Evolutionary conservation across 2,888 invertebrate species (phyloP), one percentile per base, ranked within the genome.

Genomic region (Eupithecia insigniata): DNA sequence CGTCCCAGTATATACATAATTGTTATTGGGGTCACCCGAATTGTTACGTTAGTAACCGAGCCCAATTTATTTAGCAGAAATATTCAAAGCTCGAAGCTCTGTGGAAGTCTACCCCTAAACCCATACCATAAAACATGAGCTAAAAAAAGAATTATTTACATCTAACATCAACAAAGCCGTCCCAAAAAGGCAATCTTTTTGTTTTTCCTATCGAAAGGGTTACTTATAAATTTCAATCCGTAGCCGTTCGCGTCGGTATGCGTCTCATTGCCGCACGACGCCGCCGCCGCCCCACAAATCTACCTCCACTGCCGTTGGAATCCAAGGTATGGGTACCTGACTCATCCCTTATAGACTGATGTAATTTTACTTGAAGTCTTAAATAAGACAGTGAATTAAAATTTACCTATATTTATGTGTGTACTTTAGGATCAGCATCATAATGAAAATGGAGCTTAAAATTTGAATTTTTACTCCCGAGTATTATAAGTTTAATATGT

Each of bases 281-380:
- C 73, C 12, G 55, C 55, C 62, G 60, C 74, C 61, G 65, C 66
- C 80, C 83, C 85, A 88, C 89, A 90, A 89, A 89, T 89, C 89
- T 86, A 86, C 86, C 81, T 79, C 87, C 26, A 26, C 86, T 18
- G 86, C 74, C 66, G 67, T 51, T 67, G 70, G 79, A 80, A 79
- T 83, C 65, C 58, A 64, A 22, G 70, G 61, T 79, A 78, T 70
- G 69, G 66, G 61, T 70, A 68, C 65, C 66, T 46, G 36, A 14
- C 60, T 61, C 7, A 18, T 28, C 64, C 62, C 64, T 65, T 36
- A 62, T 62, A 62, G 18, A 62, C 61, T 62, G 34, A n/a, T 32
- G 61, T 10, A 32, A 34, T n/a, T 28, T 22, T 62, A 12, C 34
- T 62, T 28, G 4, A 7, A 58, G 62, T 16, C 7, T 62, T 67